Conservation (phyloP, 2,888 invertebrate species). For the Pocota personata region DNA sequence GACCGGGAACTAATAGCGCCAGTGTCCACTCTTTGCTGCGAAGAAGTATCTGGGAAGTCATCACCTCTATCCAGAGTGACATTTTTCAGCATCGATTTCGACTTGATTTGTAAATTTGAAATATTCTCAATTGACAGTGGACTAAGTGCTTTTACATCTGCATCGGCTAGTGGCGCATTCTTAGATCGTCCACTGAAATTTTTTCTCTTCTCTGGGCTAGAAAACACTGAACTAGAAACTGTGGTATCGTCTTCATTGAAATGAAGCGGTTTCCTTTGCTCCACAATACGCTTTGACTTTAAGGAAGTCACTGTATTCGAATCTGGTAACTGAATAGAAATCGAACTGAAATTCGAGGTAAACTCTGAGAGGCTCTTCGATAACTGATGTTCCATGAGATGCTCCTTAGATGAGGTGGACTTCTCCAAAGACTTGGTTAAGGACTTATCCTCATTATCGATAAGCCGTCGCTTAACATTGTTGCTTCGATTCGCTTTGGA, state of each 20-base stretch:
- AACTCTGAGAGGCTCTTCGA: conserved; percentile 75
- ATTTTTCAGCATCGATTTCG: conserved; percentile 37
- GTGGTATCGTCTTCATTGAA: conserved; percentile 77
- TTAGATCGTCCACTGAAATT: neutral
- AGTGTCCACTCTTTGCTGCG: neutral
- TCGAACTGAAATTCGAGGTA: conserved; percentile 77
- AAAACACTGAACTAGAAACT: conserved; percentile 77
- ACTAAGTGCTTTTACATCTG: conserved; percentile 71
- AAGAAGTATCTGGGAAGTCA: neutral
- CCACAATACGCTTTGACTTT: neutral
- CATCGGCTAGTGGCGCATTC: neutral
- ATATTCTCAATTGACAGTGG: conserved; percentile 77
- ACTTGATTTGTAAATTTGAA: conserved; percentile 74
- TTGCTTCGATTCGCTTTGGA: conserved; percentile 21
- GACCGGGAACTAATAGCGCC: conserved; percentile 32
- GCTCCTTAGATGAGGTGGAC: conserved; percentile 5
- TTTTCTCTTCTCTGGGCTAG: conserved; percentile 76
- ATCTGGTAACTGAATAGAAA: conserved; percentile 75
- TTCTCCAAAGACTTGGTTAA: conserved; percentile 5
- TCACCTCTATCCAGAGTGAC: conserved; percentile 52
- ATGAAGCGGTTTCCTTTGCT: conserved; percentile 22
- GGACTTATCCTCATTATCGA: conserved; percentile 31
- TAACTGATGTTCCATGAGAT: neutral
- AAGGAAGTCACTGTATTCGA: conserved; percentile 62
- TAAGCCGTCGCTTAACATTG: conserved; percentile 55